phyloP scores from a whole-genome alignment of 2,888 invertebrate genomes.

The Stegana nigrithorax region DNA sequence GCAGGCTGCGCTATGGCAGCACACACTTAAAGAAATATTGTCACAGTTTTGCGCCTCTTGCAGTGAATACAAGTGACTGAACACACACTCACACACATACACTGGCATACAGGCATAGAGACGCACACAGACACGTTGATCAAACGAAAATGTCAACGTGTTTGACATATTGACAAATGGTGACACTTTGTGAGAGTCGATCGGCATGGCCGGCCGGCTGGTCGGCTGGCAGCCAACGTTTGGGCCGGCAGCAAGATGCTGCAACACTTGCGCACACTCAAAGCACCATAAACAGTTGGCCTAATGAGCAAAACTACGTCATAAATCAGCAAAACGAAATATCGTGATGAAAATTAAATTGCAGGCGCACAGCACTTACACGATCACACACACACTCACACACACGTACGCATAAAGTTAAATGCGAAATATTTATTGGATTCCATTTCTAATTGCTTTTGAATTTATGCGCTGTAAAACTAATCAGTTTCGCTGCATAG shows the following conservation, averaged over 20 bases:
- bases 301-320: neutral
- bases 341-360: neutral
- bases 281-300: constrained; percentile 10
- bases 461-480: neutral
- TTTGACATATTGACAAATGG: constrained; percentile 19
- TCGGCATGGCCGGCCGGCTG: neutral
- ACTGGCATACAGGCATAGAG: neutral
- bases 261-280: neutral
- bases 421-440: no score
- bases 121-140: neutral
- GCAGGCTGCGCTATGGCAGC: no score
- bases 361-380: neutral
- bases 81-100: no score
- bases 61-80: neutral
- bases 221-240: neutral
- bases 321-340: constrained; percentile 11
- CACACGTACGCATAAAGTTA: neutral
- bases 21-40: neutral
- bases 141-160: constrained; percentile 13
- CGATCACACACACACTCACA: neutral
- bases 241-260: neutral
- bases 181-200: constrained; percentile 5
- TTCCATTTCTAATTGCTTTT: no score
- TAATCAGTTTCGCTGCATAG: constrained; percentile 16
- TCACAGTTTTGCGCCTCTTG: constrained; percentile 1